Evolutionary conservation across 2,888 invertebrate species (phyloP), one percentile per base, ranked within the genome.

Genomic region (Ctenicera cuprea): DNA sequence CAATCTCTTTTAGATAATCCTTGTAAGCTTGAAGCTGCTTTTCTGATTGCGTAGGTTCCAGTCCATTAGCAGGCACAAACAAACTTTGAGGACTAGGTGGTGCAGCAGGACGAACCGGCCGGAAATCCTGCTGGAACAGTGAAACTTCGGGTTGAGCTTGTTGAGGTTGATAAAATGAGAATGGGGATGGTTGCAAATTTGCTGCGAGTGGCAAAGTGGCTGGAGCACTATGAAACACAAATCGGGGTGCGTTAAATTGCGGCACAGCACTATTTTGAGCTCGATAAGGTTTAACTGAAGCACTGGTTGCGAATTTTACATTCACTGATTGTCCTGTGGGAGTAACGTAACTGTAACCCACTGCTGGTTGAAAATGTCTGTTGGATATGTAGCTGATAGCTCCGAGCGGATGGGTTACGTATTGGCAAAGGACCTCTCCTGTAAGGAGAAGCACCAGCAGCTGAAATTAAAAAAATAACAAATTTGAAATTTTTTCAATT

Each of bases 21-120:
- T 76, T 76, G 65, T 76, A 80, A 12, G 78, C 79, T 54, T 79
- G 76, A 16, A 79, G 54, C 67, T 80, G 80, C 41, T 79, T 77
- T 9, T 76, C 65, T 3, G 78, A 74, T 41, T 64, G 78, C 9
- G 76, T 71, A 20, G 71, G 70, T 18, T 66, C 77, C 18, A 61
- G 63, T 12, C 67, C 38, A 7, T 67, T 43, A 22, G 77, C 76
- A 12, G 74, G 74, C 0, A 61, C 66, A 33, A 77, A 76, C 14
- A 77, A 38, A 43, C 59, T 65, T n/a, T 67, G 26, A 8, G 68
- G 61, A 62, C 26, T n/a, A 9, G 76, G 73, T 30, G 76, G 73
- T 30, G 14, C 3, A 4, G 59, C 37, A 45, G 43, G 43, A 45
- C 26, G 45, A 14, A 1, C 16, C 8, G 26, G 1, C 7, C n/a